Evolutionary conservation across 2,888 invertebrate species (phyloP).

Genomic region (Caenorhabditis becei): DNA sequence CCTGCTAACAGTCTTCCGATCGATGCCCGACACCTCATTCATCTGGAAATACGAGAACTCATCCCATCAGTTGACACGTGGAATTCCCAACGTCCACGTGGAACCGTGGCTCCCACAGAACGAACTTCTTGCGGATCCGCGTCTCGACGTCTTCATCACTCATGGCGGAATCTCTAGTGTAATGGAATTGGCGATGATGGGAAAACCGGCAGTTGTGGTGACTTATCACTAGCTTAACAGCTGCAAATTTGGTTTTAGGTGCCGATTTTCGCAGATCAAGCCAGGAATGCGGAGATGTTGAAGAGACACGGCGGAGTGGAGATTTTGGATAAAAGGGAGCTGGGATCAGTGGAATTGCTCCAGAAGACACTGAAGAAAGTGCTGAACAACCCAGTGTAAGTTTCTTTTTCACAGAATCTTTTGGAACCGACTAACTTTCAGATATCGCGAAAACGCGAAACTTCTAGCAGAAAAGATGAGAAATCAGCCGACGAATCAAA

Average conservation of each 20-base stretch:
- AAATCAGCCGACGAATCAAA: constrained; percentile 25
- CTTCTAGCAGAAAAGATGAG: constrained; percentile 14
- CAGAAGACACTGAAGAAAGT: constrained; percentile 13
- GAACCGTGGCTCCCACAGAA: constrained; percentile 71
- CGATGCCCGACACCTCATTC: constrained; percentile 65
- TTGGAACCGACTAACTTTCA: no score
- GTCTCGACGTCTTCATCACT: constrained; percentile 57
- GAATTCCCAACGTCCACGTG: constrained; percentile 61
- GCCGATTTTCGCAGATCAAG: constrained; percentile 52
- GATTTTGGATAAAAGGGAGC: constrained; percentile 24
- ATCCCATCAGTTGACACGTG: constrained; percentile 13
- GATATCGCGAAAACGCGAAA: constrained; percentile 17
- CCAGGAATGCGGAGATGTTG: constrained; percentile 38
- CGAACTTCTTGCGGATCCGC: constrained; percentile 61
- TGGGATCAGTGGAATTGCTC: neutral
- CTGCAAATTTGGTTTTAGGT: neutral
- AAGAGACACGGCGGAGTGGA: constrained; percentile 34
- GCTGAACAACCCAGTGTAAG: neutral
- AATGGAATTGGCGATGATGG: constrained; percentile 44
- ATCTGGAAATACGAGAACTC: constrained; percentile 70
- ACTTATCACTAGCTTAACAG: neutral
- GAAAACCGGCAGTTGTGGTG: constrained; percentile 34
- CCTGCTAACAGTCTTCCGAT: constrained; percentile 42
- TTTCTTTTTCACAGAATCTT: no score
- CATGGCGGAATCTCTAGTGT: constrained; percentile 61